phyloP scores from a whole-genome alignment of 2,797 vertebrate species.

The Anas acuta region DNA sequence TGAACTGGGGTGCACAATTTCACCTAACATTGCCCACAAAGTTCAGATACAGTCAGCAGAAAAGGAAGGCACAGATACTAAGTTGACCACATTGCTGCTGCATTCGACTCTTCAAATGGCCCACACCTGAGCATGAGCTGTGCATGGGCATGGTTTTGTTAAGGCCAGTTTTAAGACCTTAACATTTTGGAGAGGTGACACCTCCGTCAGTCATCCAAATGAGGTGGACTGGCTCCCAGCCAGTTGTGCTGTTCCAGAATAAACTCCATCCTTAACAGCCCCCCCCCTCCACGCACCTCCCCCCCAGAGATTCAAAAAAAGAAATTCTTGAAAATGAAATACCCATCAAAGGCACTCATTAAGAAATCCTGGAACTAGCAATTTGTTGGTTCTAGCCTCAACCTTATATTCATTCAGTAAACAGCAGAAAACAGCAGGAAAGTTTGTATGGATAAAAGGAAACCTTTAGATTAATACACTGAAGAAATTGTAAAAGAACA shows the following conservation, averaged over 20 bases:
- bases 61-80: background rate
- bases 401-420: background rate
- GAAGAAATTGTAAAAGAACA: constrained; percentile 36
- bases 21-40: accelerated
- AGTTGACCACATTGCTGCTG: accelerated
- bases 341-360: constrained; percentile 33
- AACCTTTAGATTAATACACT: constrained; percentile 10
- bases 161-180: background rate
- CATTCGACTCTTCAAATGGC: background rate
- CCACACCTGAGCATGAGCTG: background rate
- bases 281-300: too few relatives aligned
- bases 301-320: background rate
- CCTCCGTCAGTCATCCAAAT: background rate
- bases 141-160: background rate
- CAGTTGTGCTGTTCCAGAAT: constrained; percentile 36
- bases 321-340: constrained; percentile 40
- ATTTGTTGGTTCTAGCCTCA: constrained; percentile 26
- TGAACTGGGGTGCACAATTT: background rate
- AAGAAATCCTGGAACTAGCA: constrained; percentile 25
- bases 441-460: background rate
- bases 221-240: constrained; percentile 34
- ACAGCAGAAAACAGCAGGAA: constrained; percentile 17
- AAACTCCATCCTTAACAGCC: background rate
- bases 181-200: constrained; percentile 23
- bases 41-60: background rate